Conservation (phyloP, 2,113 vertebrate genomes). For the Charadrius vociferus region DNA sequence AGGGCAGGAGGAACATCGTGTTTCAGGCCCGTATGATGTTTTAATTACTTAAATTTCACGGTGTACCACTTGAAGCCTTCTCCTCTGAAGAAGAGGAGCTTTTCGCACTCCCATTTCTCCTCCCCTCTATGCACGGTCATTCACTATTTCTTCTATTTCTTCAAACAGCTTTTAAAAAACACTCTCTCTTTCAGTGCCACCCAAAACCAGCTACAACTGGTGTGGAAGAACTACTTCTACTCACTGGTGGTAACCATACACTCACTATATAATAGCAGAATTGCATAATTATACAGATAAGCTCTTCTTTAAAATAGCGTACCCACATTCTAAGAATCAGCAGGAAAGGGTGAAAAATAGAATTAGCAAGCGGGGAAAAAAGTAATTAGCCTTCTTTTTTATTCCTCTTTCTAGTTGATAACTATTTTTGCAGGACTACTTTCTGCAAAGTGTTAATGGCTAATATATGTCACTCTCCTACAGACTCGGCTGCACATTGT, state of each 20-base stretch:
- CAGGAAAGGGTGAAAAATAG: not conserved
- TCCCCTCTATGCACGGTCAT: not conserved
- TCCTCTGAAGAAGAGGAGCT: not conserved
- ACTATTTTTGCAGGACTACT: not conserved
- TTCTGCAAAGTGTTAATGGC: not conserved
- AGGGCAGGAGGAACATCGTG: not conserved
- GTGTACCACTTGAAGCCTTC: not conserved
- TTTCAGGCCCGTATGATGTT: not conserved
- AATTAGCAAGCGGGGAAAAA: not conserved
- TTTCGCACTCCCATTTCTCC: not conserved
- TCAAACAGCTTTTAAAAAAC: not conserved
- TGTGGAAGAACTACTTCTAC: not conserved
- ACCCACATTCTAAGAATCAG: not conserved
- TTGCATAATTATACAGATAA: not conserved
- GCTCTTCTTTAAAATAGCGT: not conserved
- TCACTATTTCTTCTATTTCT: not conserved
- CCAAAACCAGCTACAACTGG: not conserved
- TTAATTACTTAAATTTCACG: not conserved
- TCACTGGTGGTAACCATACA: not conserved
- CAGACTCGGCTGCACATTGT: not conserved
- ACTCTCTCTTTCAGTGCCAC: not conserved
- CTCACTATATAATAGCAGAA: fast-evolving
- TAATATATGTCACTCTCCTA: not conserved
- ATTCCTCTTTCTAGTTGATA: not conserved
- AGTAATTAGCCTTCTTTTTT: not conserved